Evolutionary conservation across 2,888 invertebrate genomes (phyloP), one percentile per base, ranked within the genome.

Genomic region (Macaria liturata): DNA sequence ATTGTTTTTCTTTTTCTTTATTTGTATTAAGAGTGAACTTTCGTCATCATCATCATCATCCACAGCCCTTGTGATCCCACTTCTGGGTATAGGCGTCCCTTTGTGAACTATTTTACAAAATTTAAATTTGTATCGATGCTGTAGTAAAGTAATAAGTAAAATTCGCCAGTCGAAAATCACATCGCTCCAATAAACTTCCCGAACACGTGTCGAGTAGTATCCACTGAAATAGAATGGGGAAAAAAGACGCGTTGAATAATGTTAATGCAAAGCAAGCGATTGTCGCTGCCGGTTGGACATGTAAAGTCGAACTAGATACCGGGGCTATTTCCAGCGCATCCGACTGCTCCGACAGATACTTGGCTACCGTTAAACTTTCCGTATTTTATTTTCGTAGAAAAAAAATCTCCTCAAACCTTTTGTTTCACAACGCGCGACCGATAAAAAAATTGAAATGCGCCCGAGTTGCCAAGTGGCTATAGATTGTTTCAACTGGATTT

Each of bases 351-450:
- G 88, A 88, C 88, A 87, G 83, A 84, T 86, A 82, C 80, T 89
- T 91, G 90, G 90, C 91, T 72, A 74, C 70, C 84, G 80, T 67
- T 81, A 74, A 72, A 76, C 82, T 82, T 77, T 80, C 75, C 77
- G 83, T 81, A 81, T 81, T 84, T 87, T 90, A 88, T 89, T 89
- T 90, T 87, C 58, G 77, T 81, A 74, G 70, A 70, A 78, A 80
- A 84, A 81, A 81, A 84, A 50, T n/a, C 9, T 49, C 46, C 68
- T 67, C 70, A 65, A 79, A 80, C 83, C 87, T 85, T 87, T 88
- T 88, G 88, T 88, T 82, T 80, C 81, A 68, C 64, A 70, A 71
- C 62, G 46, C 47, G 46, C 55, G 61, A 32, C 50, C 54, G 49
- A 60, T 54, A 54, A 65, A 59, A 65, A 63, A 60, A 61, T 67